Conservation (phyloP, 2,113 vertebrate species). For the Chauna torquata region DNA sequence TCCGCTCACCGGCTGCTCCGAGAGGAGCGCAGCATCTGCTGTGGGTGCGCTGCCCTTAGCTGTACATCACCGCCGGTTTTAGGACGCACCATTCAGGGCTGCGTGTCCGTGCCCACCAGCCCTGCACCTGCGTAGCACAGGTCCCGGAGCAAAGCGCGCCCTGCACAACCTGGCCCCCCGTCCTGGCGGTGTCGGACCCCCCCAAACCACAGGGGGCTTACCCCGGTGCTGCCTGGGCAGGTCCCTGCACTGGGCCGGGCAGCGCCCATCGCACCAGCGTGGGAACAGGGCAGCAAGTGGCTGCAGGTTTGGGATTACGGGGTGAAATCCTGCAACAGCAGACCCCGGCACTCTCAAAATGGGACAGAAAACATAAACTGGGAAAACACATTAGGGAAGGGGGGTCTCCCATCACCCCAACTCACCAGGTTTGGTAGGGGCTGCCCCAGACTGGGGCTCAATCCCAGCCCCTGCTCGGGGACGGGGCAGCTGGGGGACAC, state of each 20-base stretch:
- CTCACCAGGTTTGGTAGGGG: neutral
- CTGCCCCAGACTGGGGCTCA: neutral
- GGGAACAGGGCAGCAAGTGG: neutral
- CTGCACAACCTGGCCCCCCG: neutral
- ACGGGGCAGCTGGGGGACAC: neutral
- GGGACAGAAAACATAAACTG: neutral
- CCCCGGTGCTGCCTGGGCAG: neutral
- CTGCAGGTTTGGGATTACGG: neutral
- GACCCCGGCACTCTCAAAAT: rapidly evolving
- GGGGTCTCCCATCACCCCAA: neutral
- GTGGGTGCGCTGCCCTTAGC: neutral
- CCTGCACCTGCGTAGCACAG: neutral
- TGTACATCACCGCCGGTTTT: rapidly evolving
- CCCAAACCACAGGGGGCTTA: neutral
- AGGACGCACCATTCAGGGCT: rapidly evolving
- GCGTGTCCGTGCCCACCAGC: neutral
- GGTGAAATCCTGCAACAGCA: neutral
- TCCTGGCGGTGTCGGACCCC: neutral
- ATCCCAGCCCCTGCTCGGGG: no score
- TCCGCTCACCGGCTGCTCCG: neutral
- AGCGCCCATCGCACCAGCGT: neutral
- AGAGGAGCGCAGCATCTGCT: neutral
- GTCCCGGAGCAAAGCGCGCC: neutral
- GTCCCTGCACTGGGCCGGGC: neutral
- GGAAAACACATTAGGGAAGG: neutral